phyloP scores from a whole-genome alignment of 2,797 vertebrate genomes.

The Pseudochirops corinnae region DNA sequence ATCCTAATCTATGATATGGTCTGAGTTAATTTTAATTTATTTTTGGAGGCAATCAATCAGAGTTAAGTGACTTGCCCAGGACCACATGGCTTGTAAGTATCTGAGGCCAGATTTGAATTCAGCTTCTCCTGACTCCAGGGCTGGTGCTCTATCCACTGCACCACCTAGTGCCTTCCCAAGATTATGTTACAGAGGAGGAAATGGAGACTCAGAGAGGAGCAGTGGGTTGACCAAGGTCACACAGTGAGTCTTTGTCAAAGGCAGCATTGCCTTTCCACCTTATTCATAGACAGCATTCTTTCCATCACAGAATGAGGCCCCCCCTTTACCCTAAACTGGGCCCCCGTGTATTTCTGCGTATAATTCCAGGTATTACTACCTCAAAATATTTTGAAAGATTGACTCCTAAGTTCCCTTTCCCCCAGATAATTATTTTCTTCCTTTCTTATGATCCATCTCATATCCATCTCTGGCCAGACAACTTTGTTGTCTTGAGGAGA shows the following conservation, averaged over 20 bases:
- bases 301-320: neutral
- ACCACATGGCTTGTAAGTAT: too few relatives aligned
- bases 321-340: neutral
- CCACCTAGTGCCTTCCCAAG: neutral
- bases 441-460: neutral
- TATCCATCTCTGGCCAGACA: neutral
- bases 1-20: neutral
- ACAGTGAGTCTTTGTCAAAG: neutral
- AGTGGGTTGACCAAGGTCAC: neutral
- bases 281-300: neutral
- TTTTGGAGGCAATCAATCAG: slow-evolving; percentile 14
- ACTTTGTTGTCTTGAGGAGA: neutral
- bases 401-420: neutral
- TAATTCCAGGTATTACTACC: neutral
- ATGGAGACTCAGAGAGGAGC: neutral
- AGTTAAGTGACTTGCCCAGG: slow-evolving; percentile 19
- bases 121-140: neutral
- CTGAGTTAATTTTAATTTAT: neutral
- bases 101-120: neutral
- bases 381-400: neutral
- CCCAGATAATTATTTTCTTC: neutral
- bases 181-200: neutral
- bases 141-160: neutral
- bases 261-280: neutral
- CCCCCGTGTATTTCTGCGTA: neutral